Base-by-base conservation (phyloP, 2,797 vertebrate species). In the Rallus crepitans region DNA sequence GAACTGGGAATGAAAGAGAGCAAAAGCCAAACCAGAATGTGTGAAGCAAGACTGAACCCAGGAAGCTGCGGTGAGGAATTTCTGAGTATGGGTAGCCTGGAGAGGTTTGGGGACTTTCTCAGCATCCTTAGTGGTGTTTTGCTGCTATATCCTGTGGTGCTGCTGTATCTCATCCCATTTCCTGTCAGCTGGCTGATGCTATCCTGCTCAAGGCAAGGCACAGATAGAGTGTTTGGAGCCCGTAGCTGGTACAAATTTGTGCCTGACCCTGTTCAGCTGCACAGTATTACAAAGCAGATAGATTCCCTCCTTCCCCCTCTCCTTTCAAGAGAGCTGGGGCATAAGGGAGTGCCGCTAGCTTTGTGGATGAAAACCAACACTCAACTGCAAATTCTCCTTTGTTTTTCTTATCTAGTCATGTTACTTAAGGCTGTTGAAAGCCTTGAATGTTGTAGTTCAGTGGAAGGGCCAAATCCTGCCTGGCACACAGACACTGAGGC, bases 51-150 rank as follows among this genome's bases (percentile, higher is more conserved):
- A 30, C 28, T 76, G 80, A 88, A 78, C 35, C 71, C 39, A 12
- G 23, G 82, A 93, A 77, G 81, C 81, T 9, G 9, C 2, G 8
- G 37, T 4, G 48, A 79, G 47, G 70, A 47, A n/a, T 84, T 83
- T 66, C 69, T 73, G 69, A 53, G 64, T 45, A 39, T 23, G 1
- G 9, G 27, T 90, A 65, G 64, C 72, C 88, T 57, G 14, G 4
- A 4, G 71, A 76, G 75, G 14, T 82, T 40, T 80, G 91, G 80
- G 91, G 56, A 68, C 78, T 95, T 77, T 91, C 88, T 95, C 75
- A 65, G 64, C 94, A 91, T 93, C 93, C 81, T 66, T 18, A 57
- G 52, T 14, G 42, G 31, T 63, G 88, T 64, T 91, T 68, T 73
- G 52, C 64, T 89, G 65, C 88, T 5, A 7, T 12, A 31, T 80